Evolutionary conservation across 2,888 invertebrate species (phyloP), one percentile per base, ranked within the genome.

Genomic region (Noctua janthina): DNA sequence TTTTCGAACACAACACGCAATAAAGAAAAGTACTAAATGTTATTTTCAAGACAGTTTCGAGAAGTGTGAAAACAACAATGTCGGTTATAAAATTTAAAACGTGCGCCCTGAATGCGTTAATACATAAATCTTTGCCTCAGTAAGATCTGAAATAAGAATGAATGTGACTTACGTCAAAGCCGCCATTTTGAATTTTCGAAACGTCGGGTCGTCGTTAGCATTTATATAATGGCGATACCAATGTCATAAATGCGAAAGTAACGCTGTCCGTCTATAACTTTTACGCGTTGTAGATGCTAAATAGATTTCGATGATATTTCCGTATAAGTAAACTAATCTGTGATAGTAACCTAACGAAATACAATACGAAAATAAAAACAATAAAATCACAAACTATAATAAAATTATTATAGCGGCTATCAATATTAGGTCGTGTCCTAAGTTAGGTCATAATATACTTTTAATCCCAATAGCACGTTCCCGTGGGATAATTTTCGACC

Each of bases 71-170:
- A 79, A 80, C 7, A 78, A 35, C 29, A 75, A 54, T 17, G 20
- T 17, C 0, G n/a, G 13, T 29, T 59, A 68, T 46, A 39, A 78
- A 51, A 78, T 54, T 23, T 39, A n/a, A 78, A 62, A 54, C 35
- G 2, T 7, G 4, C 46, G 67, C 15, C 35, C 79, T 62, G 39
- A 78, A 68, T 84, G 35, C 79, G 59, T 83, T 59, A 0, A 13
- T 62, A 84, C 17, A 83, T 69, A 81, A 84, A 84, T 81, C 35
- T 83, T 43, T 66, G 35, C 49, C 17, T 66, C 59, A 51, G 13
- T 46, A 11, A 51, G 49, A 10, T 46, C 0, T 64, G 8, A 39
- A 68, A 15, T 46, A n/a, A 68, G 17, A 68, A 46, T 20, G 35
- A 20, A 46, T 10, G n/a, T 15, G 43, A 15, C 64, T 83, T 54